Percentiles rank a stretch among this genome's conserved stretches.
Evolutionary conservation across 2,797 vertebrate genomes (phyloP).

Genomic region (Acanthurus tractus): DNA sequence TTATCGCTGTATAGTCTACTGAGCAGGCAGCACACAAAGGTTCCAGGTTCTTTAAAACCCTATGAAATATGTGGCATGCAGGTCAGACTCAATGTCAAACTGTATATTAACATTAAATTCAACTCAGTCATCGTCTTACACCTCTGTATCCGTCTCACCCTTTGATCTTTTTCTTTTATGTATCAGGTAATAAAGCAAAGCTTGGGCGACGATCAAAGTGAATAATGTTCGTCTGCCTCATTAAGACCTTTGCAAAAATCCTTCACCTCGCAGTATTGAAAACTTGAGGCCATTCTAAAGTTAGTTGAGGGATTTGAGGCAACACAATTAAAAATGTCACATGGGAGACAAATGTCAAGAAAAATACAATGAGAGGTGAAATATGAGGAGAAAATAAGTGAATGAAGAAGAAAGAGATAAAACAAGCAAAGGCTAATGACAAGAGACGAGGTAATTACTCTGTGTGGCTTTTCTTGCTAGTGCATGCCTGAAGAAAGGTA

Average conservation of each 20-base stretch:
- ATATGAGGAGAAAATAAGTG: not conserved
- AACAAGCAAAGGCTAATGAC: not conserved
- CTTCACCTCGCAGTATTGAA: not conserved
- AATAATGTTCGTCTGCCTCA: not conserved
- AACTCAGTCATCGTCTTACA: not conserved
- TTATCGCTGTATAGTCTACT: not conserved
- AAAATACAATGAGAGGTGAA: not conserved
- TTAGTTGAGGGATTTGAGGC: not conserved
- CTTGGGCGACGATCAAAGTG: not conserved
- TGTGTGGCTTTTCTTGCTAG: conserved; percentile 26
- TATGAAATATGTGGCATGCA: not conserved
- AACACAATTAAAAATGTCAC: not conserved
- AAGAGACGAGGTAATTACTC: conserved; percentile 13
- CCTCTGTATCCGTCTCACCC: not conserved
- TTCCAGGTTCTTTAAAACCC: not conserved
- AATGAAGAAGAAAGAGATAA: conserved; percentile 8
- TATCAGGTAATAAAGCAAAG: not conserved
- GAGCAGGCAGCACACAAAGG: not conserved
- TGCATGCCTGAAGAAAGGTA: conserved; percentile 20
- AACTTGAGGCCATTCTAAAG: not conserved
- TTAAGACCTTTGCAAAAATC: not conserved
- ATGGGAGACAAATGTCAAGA: not conserved
- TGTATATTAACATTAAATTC: not conserved
- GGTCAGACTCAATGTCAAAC: conserved; percentile 7
- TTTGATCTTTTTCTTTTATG: conserved; percentile 4